These are phyloP conservation scores for Bombylius major DNA, from an alignment of 2,888 invertebrate genomes.

Conservation along the genomic window DNA sequence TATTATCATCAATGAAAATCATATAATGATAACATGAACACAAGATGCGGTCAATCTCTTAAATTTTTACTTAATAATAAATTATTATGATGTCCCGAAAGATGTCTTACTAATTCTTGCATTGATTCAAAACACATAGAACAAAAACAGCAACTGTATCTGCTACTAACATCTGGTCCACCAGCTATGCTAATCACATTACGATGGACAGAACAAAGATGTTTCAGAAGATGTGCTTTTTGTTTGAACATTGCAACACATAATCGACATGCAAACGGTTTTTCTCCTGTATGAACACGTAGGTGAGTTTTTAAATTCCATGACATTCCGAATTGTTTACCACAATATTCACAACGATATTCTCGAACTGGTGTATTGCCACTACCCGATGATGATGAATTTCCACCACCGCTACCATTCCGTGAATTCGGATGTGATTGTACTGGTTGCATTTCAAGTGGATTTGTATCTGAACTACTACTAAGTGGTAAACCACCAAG, in stretches of 20 bases:
- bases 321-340: slow-evolving; percentile 85
- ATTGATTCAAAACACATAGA: slow-evolving; percentile 73
- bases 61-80: slow-evolving; percentile 76
- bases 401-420: slow-evolving; percentile 15
- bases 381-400: slow-evolving; percentile 16
- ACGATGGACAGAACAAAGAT: slow-evolving; percentile 78
- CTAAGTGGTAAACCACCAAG: slow-evolving; percentile 10
- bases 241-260: slow-evolving; percentile 89
- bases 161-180: slow-evolving; percentile 61
- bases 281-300: slow-evolving; percentile 78
- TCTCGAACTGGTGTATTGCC: slow-evolving; percentile 56
- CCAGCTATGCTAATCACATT: slow-evolving; percentile 59
- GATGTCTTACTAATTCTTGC: slow-evolving; percentile 73
- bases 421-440: slow-evolving; percentile 14
- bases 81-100: slow-evolving; percentile 81
- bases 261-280: slow-evolving; percentile 77
- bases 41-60: slow-evolving; percentile 47
- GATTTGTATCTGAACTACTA: slow-evolving; percentile 15
- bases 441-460: slow-evolving; percentile 14
- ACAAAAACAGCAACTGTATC: slow-evolving; percentile 81
- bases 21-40: background rate
- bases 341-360: slow-evolving; percentile 79
- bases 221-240: slow-evolving; percentile 76
- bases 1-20: too few relatives aligned
- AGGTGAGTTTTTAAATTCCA: slow-evolving; percentile 86